A percentile compares a stretch with the other conserved stretches of the same genome.
These are phyloP conservation scores for Scolopax rusticola DNA, from an alignment of 2,797 vertebrate genomes.

Conservation along the genomic window DNA sequence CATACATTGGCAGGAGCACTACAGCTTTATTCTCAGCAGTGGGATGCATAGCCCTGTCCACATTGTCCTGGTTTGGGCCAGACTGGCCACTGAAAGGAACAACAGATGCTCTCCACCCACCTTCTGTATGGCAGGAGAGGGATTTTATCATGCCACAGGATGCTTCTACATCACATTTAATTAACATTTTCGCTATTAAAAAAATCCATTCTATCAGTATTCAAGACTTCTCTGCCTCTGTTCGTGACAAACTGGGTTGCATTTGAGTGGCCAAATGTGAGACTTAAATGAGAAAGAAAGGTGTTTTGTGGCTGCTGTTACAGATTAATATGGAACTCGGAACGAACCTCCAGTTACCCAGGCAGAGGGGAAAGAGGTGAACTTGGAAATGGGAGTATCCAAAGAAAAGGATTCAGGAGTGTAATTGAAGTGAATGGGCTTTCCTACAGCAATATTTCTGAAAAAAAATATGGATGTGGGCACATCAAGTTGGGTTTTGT, in stretches of 20 bases:
- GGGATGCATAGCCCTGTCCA: not conserved
- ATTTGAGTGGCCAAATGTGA: not conserved
- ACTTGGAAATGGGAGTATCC: not conserved
- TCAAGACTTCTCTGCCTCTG: not conserved
- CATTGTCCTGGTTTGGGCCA: not conserved
- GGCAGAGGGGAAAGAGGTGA: not conserved
- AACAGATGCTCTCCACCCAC: not conserved
- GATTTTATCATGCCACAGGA: accelerated
- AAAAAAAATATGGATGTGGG: not conserved
- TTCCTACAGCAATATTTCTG: not conserved
- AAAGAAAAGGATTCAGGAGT: not conserved
- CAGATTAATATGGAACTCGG: not conserved
- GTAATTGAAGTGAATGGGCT: not conserved
- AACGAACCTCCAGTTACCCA: not conserved
- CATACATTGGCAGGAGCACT: not conserved
- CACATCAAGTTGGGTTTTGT: not conserved
- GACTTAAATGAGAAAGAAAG: not conserved
- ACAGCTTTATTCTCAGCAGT: accelerated
- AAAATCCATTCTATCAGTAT: not conserved
- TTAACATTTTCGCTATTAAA: not conserved
- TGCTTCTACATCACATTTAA: not conserved
- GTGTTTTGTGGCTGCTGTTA: not conserved
- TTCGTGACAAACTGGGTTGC: not conserved
- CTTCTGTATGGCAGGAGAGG: not conserved
- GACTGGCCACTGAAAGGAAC: not conserved